Conservation (phyloP, 1,140 invertebrate genomes). For the Druon quercuslanigerum region DNA sequence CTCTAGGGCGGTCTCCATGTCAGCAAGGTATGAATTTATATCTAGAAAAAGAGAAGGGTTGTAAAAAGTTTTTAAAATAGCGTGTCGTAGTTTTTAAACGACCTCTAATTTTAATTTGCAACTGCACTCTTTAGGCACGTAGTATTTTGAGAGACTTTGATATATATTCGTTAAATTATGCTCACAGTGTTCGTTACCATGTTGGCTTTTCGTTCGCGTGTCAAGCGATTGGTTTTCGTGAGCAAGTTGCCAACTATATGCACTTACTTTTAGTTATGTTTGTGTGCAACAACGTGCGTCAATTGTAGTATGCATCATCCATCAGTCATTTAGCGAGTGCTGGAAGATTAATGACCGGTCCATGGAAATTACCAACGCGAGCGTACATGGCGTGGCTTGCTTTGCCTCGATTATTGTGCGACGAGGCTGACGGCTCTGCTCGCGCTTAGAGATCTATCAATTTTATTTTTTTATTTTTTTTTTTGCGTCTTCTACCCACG, state of each 20-base stretch:
- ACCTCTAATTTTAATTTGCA: too few relatives aligned
- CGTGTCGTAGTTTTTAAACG: too few relatives aligned
- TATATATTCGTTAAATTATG: too few relatives aligned
- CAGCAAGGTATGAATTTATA: too few relatives aligned
- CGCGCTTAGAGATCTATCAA: constrained; percentile 35
- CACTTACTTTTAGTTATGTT: not conserved
- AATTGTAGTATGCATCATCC: constrained; percentile 35
- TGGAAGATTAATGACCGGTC: constrained; percentile 50
- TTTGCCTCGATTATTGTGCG: constrained; percentile 4
- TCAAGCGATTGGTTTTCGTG: constrained; percentile 8
- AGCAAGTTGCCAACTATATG: constrained; percentile 17
- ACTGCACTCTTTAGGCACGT: too few relatives aligned
- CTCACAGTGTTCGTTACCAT: not conserved
- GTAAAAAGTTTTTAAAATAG: too few relatives aligned
- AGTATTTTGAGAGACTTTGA: too few relatives aligned
- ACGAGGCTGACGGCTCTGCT: constrained; percentile 25
- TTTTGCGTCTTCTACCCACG: constrained; percentile 31
- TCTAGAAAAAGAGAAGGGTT: too few relatives aligned
- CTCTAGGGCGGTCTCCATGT: too few relatives aligned
- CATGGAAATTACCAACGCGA: constrained; percentile 48
- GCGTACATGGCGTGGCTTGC: constrained; percentile 8
- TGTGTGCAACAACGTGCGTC: not conserved
- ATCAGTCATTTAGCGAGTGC: constrained; percentile 51
- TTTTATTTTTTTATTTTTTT: not conserved
- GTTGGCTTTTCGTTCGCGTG: constrained; percentile 3